phyloP scores from a whole-genome alignment of 2,797 vertebrate genomes.

The Halcyon smyrnensis region DNA sequence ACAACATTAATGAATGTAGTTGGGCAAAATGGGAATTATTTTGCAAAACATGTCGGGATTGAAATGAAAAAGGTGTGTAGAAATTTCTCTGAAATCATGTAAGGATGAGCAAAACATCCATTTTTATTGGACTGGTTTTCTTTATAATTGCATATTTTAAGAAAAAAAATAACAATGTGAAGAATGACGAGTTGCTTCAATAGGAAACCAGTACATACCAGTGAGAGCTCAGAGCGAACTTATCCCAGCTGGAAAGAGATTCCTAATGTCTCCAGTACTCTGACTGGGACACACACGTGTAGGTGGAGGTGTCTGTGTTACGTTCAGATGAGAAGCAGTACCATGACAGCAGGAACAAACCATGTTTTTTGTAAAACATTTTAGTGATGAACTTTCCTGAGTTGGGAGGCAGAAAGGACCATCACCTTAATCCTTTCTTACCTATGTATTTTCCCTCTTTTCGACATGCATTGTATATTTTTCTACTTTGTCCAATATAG shows the following conservation, averaged over 20 bases:
- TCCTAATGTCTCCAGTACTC: background rate
- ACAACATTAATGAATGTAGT: background rate
- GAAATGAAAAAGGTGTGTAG: background rate
- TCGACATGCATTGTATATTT: background rate
- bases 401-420: background rate
- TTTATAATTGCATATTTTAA: background rate
- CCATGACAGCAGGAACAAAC: background rate
- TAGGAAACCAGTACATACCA: background rate
- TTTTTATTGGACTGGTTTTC: background rate
- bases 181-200: background rate
- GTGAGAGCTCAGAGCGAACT: background rate
- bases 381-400: background rate
- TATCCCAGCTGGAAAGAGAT: background rate
- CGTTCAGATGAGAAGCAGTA: background rate
- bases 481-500: background rate
- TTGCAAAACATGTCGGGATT: background rate
- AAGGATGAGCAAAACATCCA: background rate
- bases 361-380: background rate
- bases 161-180: background rate
- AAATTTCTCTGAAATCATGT: background rate
- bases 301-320: background rate
- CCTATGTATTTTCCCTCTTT: background rate
- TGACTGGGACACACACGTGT: accelerated
- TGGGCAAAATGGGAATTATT: background rate
- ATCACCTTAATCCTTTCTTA: background rate